These are phyloP conservation scores for Eilema sororculum DNA, from an alignment of 2,888 invertebrate species.

Conservation along the genomic window DNA sequence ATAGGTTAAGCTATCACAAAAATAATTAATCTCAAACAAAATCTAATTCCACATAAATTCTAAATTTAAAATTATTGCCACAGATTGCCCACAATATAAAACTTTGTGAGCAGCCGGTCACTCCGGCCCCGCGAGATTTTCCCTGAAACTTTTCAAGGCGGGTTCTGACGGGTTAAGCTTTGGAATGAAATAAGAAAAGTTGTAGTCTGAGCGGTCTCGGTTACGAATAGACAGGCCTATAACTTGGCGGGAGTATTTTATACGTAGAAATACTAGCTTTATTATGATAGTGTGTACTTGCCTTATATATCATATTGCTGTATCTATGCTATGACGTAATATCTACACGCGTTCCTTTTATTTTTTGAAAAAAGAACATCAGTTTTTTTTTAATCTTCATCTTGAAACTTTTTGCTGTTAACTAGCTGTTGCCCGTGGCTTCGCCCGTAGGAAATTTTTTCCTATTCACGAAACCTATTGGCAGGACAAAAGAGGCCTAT, in stretches of 20 bases:
- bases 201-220: conserved; percentile 5
- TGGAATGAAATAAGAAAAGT: conserved; percentile 17
- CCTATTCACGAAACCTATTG: no score
- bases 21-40: neutral
- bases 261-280: neutral
- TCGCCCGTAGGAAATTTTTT: no score
- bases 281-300: neutral
- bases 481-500: no score
- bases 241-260: neutral
- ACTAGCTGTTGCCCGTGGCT: no score
- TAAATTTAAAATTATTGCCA: conserved; percentile 12
- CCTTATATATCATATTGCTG: neutral
- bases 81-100: neutral
- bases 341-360: no score
- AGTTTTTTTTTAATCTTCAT: no score
- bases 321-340: neutral
- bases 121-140: neutral
- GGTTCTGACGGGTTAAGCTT: conserved; percentile 14
- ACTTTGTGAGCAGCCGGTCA: neutral
- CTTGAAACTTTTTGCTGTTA: no score
- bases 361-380: no score
- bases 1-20: no score
- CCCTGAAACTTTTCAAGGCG: neutral
- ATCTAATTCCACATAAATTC: neutral
- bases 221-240: conserved; percentile 1